These are phyloP conservation scores for Grantiella picta DNA, from an alignment of 2,113 vertebrate genomes.

Conservation along the genomic window DNA sequence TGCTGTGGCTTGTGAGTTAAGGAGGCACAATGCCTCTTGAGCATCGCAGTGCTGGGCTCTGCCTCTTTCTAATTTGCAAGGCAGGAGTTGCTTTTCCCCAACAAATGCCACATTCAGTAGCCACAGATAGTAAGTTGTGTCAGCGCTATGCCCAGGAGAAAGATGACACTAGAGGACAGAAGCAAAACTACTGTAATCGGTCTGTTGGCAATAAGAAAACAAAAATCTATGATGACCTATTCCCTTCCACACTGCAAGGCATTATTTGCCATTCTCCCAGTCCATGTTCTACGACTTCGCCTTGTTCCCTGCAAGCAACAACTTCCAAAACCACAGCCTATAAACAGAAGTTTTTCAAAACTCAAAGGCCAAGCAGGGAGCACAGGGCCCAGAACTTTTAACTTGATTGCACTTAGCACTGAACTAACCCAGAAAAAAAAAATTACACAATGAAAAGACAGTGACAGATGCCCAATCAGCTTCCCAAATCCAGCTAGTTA, in stretches of 20 bases:
- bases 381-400: not conserved
- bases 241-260: not conserved
- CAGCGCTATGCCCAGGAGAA: not conserved
- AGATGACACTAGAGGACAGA: not conserved
- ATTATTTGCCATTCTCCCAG: not conserved
- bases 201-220: not conserved
- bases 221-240: not conserved
- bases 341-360: not conserved
- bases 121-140: not conserved
- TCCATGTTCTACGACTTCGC: not conserved
- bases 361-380: not conserved
- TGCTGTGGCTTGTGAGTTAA: not conserved
- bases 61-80: not conserved
- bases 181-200: not conserved
- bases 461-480: not conserved
- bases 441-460: not conserved
- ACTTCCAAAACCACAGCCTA: not conserved
- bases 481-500: not conserved
- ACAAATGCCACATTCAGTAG: not conserved
- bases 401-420: not conserved
- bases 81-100: not conserved
- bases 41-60: not conserved
- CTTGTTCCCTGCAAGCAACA: not conserved
- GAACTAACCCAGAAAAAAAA: not conserved
- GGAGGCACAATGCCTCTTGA: not conserved